Evolutionary conservation across 2,113 vertebrate species (phyloP), one percentile per base, ranked within the genome.

Genomic region (Tetraodon nigroviridis): DNA sequence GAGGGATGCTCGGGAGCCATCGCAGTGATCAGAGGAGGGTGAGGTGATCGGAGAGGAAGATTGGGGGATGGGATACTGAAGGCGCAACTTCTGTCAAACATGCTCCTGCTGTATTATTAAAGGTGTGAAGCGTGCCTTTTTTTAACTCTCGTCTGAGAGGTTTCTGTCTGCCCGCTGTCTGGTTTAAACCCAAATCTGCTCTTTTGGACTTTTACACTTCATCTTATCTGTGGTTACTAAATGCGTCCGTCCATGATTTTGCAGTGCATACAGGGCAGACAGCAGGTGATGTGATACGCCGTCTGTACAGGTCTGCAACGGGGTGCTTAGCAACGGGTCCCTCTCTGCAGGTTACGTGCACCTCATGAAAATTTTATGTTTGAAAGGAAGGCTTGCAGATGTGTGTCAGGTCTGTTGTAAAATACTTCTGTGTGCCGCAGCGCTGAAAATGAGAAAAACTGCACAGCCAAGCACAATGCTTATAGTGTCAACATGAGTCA

Each of bases 1-100:
- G 47, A 65, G 67, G 51, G 72, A 80, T 80, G 56, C 66, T 57
- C 75, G 83, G 75, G 78, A 83, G 79, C 76, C 74, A 74, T 76
- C 6, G 6, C 44, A n/a, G 44, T 13, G 15, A 70, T 73, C 72
- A 58, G 81, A 64, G 77, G 66, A 71, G 68, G 74, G 60, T 49
- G 45, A 58, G 69, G 74, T 71, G 84, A 73, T 73, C 45, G 57
- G 57, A 48, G 61, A 80, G 66, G 60, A 54, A 67, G 70, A 62
- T 27, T 76, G 76, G 78, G 80, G 81, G 80, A 86, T 71, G 84
- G 83, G 78, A 72, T 59, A 52, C 46, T n/a, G 56, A 74, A 76
- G 71, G 73, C 80, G 75, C 58, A 80, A 6, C 79, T 80, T 72
- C 51, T 71, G 69, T 54, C 44, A 27, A 67, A 60, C 56, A 55